Evolutionary conservation across 1,140 invertebrate species (phyloP), one percentile per base, ranked within the genome.

Genomic region (Cyrtorhinus lividipennis): DNA sequence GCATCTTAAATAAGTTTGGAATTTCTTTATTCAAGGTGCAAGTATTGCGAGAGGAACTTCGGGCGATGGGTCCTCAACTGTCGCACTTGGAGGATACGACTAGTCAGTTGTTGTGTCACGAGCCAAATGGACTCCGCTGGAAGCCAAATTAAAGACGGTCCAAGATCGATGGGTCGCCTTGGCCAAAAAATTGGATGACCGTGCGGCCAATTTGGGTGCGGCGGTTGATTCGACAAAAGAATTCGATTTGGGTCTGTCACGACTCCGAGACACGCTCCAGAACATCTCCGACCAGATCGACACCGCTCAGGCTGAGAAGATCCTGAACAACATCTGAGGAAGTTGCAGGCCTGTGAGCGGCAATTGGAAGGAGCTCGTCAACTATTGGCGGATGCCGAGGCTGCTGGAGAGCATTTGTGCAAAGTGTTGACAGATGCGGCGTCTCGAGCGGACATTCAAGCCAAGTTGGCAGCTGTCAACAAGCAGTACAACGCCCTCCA

Each of bases 1-100:
- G 1, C 38, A 60, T 8, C 26, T 53, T 64, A 15, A 24, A 2
- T 48, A 18, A 20, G 13, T 30, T 23, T 30, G 5, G 5, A 10
- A 13, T 23, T 2, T 60, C 27, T 56, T 74, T 80, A 71, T 44
- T 44, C n/a, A 8, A 44, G 48, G 85, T 90, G 12, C 86, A 94
- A 79, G 92, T 97, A 0, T 75, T 96, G 20, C 82, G 92, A 65
- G 93, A 96, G 76, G 93, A 96, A 74, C 89, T 96, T 77, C 79
- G 87, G 61, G 84, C 85, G 1, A 92, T 95, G 71, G 89, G 95
- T 72, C 90, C 91, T 0, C 86, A 92, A 64, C 76, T 95, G 56
- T 83, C 89, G 65, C 88, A 92, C 68, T 80, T 96, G 63, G 81
- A 1, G 80, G 81, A 64, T 83, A 84, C 27, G 13, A 59, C 58